Base-by-base conservation (phyloP, 2,113 vertebrate genomes). In the Struthio camelus region DNA sequence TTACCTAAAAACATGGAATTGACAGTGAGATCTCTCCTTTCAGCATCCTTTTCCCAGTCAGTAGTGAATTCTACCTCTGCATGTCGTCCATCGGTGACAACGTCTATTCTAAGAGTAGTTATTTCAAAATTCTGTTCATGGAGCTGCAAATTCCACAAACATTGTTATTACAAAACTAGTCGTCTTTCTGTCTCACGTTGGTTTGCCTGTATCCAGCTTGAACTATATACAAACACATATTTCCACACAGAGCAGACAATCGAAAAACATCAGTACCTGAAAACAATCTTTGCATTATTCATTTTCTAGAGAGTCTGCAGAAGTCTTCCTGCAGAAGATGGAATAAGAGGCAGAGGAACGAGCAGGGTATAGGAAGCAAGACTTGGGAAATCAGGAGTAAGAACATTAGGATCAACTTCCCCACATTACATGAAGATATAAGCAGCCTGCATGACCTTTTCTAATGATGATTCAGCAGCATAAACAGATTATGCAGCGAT, bases 1-100 rank as follows among this genome's bases (percentile, higher is more conserved):
- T 96, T 98, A 99, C 99, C 99, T 95, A 99, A 94, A 91, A 99
- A 99, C 99, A 99, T 99, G 59, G 99, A 99, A 82, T 99, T 99
- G 97, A 99, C 98, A 59, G 99, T 99, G 87, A 99, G 99, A 88
- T 99, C 99, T 96, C 99, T 98, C 83, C 99, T 98, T 76, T 99
- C 99, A 1, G 99, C 98, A 23, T 99, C 99, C 82, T 98, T 99
- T 84, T 99, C 98, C 99, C 99, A 99, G 97, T 99, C 99, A 0
- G 98, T 99, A 90, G 99, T 99, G 96, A 99, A 99, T 83, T 99
- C 98, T 48, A 99, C 99, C 95, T 99, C 99, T 0, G 99, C 99
- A 6, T 99, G 99, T 36, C 99, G 98, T 17, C 99, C 99, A 10
- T 99, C 99, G 0, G 99, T 99, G 94, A 97, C 90, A 9, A 99